Conservation (phyloP, 2,113 vertebrate genomes). For the Prochilodus magdalenae region DNA sequence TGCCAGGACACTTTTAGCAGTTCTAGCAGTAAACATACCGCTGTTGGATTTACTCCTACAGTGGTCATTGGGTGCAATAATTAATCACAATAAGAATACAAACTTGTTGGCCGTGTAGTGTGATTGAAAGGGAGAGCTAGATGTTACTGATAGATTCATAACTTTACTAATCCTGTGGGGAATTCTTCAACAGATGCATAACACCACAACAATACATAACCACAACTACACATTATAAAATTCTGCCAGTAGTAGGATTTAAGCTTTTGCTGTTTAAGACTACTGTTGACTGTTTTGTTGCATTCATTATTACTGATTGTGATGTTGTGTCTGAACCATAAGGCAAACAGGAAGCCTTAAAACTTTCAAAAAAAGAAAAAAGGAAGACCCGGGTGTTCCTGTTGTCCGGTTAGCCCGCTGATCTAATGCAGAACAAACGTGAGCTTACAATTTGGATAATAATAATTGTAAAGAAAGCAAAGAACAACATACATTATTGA, state of each 20-base stretch:
- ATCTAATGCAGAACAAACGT: background rate
- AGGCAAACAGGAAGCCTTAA: constrained; percentile 38
- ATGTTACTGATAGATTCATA: background rate
- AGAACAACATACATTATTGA: too few species aligned
- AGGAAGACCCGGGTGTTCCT: background rate
- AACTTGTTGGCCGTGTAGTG: background rate
- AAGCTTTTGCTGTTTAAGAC: background rate
- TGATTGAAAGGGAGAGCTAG: background rate
- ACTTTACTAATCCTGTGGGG: background rate
- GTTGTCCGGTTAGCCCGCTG: background rate
- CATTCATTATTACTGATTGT: constrained; percentile 26
- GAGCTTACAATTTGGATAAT: background rate
- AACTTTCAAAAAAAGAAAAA: constrained; percentile 18
- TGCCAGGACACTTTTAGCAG: background rate
- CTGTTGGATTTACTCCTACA: background rate
- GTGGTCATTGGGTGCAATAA: background rate
- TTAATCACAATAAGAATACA: background rate
- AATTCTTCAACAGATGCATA: too few species aligned
- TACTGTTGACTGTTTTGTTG: background rate
- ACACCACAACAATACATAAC: too few species aligned
- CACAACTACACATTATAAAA: background rate
- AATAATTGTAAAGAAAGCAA: background rate
- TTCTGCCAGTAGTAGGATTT: background rate
- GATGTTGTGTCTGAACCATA: constrained; percentile 17
- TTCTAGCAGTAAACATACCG: background rate